Percentiles rank a stretch among this genome's conserved stretches.
Conservation (phyloP, 2,113 vertebrate genomes). For the Anoura caudifer region DNA sequence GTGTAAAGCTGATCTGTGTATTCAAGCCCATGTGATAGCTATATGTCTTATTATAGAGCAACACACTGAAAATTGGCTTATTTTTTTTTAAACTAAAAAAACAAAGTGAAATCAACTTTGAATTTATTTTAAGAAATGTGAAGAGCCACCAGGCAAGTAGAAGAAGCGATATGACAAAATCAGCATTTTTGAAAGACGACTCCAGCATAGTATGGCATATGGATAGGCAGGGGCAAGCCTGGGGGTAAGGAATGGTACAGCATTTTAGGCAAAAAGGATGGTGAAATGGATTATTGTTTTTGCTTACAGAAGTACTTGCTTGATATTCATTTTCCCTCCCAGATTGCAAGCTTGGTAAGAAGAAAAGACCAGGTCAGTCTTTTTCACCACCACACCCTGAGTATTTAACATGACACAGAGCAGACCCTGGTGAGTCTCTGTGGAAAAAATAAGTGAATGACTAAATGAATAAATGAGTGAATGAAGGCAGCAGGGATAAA, state of each 20-base stretch:
- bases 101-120: background rate
- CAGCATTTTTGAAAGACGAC: background rate
- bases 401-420: background rate
- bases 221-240: background rate
- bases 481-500: background rate
- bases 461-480: background rate
- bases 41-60: background rate
- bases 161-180: background rate
- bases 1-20: background rate
- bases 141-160: background rate
- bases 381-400: background rate
- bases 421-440: background rate
- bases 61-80: background rate
- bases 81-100: background rate
- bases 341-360: background rate
- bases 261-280: background rate
- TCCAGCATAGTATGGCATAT: background rate
- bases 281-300: background rate
- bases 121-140: background rate
- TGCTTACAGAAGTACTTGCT: background rate
- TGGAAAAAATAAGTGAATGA: background rate
- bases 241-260: background rate
- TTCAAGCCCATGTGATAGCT: background rate
- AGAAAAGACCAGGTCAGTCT: background rate
- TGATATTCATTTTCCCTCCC: background rate